These are phyloP conservation scores for Tachysurus vachellii DNA, from an alignment of 2,113 vertebrate genomes.

Conservation along the genomic window DNA sequence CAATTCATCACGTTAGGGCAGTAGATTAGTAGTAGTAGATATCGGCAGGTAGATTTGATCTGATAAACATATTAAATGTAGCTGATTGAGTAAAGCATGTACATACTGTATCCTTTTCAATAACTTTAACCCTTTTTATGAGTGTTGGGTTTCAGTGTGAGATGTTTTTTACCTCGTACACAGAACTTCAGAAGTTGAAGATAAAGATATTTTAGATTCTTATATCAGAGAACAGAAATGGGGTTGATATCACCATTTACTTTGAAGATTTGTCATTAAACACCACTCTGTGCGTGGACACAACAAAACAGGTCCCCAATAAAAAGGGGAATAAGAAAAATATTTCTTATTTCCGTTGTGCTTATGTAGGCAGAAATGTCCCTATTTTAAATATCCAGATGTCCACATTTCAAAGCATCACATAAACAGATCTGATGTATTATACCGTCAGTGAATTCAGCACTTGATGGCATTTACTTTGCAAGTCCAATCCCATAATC, in stretches of 20 bases:
- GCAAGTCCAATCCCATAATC: not conserved
- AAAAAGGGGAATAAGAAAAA: not conserved
- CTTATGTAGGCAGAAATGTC: not conserved
- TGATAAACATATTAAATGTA: not conserved
- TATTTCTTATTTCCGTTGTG: not conserved
- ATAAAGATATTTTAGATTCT: no score
- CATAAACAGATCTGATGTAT: not conserved
- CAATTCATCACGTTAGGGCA: not conserved
- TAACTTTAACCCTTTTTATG: not conserved
- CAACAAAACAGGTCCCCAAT: no score
- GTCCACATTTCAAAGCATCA: not conserved
- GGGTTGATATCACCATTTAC: no score
- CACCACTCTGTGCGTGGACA: no score
- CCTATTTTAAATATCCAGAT: not conserved
- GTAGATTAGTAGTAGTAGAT: no score
- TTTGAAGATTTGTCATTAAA: no score
- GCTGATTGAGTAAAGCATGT: not conserved
- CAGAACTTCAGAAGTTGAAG: no score
- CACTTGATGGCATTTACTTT: not conserved
- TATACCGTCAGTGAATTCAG: not conserved
- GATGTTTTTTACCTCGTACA: no score
- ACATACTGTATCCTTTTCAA: no score
- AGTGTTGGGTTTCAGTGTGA: no score
- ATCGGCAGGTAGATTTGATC: not conserved
- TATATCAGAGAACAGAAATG: no score